Evolutionary conservation across 2,797 vertebrate genomes (phyloP), one percentile per base, ranked within the genome.

Genomic region (Coendou prehensilis): DNA sequence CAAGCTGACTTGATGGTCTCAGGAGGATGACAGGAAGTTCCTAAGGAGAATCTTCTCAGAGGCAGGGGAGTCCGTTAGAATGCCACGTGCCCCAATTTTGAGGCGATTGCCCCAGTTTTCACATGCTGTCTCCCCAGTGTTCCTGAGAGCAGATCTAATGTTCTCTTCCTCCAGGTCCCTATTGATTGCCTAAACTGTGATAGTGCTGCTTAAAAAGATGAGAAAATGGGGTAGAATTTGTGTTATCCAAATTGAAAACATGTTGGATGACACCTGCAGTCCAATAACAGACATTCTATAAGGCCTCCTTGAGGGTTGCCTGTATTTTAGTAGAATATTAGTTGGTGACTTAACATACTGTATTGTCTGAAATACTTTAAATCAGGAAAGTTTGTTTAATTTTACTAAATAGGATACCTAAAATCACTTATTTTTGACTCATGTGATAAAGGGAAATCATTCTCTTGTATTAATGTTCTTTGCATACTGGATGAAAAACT

Each of bases 121-220:
- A 90, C 76, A n/a, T 64, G 89, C 89, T 71, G 7, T 91, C 91
- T 96, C 75, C 64, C 54, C 75, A 89, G 71, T 1, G 14, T 91
- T 95, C 84, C 59, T 10, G 33, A 54, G 23, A 87, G 69, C 78
- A 91, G 76, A 93, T 69, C 33, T 22, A 17, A 2, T 50, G 41
- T 71, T 96, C 67, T 78, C 86, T 85, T 47, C 47, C 79, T 71
- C 69, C 45, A 57, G n/a, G 90, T 96, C 69, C 87, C 84, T 85
- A 75, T 82, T 92, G 93, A 94, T 97, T 94, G 81, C 6, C 1
- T 82, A 76, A 97, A 95, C 95, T 96, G 54, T 59, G 89, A 94
- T 20, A 96, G 63, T 71, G 1, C 87, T 82, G 78, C 83, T 81
- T 93, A 79, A 96, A 92, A 93, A 11, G 45, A 28, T 54, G 59